phyloP scores from a whole-genome alignment of 1,140 invertebrate species.

The Papilio glaucus region DNA sequence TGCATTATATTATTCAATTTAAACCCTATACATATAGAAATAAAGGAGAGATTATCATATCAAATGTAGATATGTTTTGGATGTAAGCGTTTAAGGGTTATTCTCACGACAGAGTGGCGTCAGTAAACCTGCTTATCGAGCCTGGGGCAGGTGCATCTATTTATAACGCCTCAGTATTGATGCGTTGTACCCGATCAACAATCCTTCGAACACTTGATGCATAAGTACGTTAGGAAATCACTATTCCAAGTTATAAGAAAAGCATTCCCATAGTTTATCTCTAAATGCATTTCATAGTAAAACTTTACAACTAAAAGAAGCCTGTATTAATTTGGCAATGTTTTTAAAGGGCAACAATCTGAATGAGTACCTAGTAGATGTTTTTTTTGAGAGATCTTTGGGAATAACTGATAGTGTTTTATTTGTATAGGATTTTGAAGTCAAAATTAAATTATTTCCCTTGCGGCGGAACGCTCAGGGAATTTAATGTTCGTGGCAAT shows the following conservation, averaged over 20 bases:
- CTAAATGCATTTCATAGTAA: neutral
- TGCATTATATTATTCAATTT: neutral
- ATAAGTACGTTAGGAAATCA: neutral
- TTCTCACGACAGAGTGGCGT: conserved; percentile 17
- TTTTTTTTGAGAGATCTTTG: too few species aligned
- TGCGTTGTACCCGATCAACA: neutral
- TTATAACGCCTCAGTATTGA: conserved; percentile 21
- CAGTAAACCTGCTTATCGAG: conserved; percentile 15
- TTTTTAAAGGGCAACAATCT: too few species aligned
- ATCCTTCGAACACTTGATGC: neutral
- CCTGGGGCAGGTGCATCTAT: conserved; percentile 23
- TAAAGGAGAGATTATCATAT: neutral
- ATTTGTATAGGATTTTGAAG: too few species aligned
- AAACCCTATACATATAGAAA: neutral
- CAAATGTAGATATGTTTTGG: neutral
- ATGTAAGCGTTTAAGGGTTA: conserved; percentile 14
- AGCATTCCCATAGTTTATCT: too few species aligned
- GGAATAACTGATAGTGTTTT: too few species aligned
- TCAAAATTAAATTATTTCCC: too few species aligned
- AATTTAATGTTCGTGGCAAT: conserved; percentile 26
- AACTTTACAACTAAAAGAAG: too few species aligned
- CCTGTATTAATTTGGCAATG: too few species aligned
- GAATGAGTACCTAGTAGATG: too few species aligned
- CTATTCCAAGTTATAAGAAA: neutral
- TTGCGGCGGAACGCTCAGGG: too few species aligned